Percentiles rank a stretch among this genome's conserved stretches.
These are phyloP conservation scores for Lobophora halterata DNA, from an alignment of 2,888 invertebrate genomes.

Conservation along the genomic window DNA sequence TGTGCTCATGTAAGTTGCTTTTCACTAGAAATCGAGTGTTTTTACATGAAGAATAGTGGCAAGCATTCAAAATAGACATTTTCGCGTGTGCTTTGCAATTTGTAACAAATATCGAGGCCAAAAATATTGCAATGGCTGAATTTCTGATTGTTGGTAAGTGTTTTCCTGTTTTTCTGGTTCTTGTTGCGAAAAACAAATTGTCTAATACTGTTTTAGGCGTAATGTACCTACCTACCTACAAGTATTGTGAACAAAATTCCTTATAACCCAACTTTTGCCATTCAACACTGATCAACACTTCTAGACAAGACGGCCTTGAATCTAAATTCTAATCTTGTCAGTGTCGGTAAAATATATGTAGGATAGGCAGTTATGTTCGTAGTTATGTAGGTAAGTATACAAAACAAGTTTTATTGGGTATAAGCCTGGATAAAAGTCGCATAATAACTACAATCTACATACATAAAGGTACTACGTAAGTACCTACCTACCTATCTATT, in stretches of 20 bases:
- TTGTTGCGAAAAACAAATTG: not conserved
- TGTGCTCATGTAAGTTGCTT: conserved; percentile 32
- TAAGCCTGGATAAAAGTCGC: no score
- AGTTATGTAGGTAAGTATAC: no score
- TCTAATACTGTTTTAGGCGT: not conserved
- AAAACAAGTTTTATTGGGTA: no score
- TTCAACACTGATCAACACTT: conserved; percentile 26
- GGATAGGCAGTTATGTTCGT: no score
- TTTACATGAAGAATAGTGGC: conserved; percentile 22
- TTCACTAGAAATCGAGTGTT: conserved; percentile 17
- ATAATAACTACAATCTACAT: no score
- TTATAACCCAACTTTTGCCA: conserved; percentile 70
- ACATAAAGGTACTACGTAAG: no score
- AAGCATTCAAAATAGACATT: conserved; percentile 21
- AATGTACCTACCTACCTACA: no score
- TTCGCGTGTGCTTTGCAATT: conserved; percentile 36
- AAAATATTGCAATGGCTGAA: conserved; percentile 52
- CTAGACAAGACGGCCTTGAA: conserved; percentile 74
- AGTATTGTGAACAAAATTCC: conserved; percentile 5
- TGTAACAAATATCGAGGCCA: conserved; percentile 46
- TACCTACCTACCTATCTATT: no score
- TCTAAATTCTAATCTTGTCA: conserved; percentile 77
- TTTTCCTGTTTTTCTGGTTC: conserved; percentile 14
- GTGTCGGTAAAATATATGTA: no score
- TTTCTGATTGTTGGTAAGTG: conserved; percentile 37